Conservation (phyloP, 2,888 invertebrate genomes). For the Asteroscopus sphinx region DNA sequence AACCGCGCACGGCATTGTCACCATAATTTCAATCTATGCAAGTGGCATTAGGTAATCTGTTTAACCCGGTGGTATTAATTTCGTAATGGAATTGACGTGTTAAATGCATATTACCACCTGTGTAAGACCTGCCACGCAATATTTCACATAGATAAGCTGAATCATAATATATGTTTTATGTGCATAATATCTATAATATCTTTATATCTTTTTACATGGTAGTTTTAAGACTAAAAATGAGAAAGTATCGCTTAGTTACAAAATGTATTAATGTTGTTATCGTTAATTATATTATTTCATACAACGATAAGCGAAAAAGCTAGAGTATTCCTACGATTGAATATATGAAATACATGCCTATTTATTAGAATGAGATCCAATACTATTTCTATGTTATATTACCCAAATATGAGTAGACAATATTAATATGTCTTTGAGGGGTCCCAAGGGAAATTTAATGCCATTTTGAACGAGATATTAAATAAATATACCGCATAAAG, state of each 20-base stretch:
- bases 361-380: not conserved
- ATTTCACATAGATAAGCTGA: too few species aligned
- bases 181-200: too few species aligned
- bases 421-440: slow-evolving; percentile 10
- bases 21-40: slow-evolving; percentile 1
- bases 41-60: not conserved
- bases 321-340: too few species aligned
- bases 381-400: not conserved
- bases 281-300: too few species aligned
- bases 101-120: not conserved
- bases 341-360: too few species aligned
- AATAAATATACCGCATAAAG: slow-evolving; percentile 22
- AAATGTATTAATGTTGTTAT: too few species aligned
- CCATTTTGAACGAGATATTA: slow-evolving; percentile 26
- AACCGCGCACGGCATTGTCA: too few species aligned
- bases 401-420: not conserved
- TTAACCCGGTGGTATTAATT: slow-evolving; percentile 4
- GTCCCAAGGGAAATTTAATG: slow-evolving; percentile 10
- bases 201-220: too few species aligned
- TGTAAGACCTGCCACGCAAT: not conserved
- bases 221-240: too few species aligned
- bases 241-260: too few species aligned
- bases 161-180: too few species aligned
- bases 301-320: too few species aligned
- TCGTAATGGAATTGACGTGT: slow-evolving; percentile 1